A percentile compares a stretch with the other conserved stretches of the same genome.
Evolutionary conservation across 2,797 vertebrate species (phyloP).

Genomic region (Hemitrygon akajei): DNA sequence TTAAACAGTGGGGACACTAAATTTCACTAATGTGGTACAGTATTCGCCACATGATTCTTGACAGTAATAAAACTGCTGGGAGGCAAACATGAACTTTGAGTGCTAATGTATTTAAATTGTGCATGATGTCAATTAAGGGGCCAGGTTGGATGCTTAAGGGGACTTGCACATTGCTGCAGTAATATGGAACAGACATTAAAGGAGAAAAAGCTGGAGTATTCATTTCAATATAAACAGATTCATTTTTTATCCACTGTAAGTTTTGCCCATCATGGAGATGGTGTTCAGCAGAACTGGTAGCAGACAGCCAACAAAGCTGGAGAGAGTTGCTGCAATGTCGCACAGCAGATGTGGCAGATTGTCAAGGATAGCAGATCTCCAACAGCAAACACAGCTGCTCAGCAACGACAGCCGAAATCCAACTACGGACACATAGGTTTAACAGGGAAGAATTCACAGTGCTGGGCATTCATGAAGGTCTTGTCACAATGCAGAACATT

Average conservation of each 20-base stretch:
- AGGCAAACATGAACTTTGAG: neutral
- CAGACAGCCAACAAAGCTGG: neutral
- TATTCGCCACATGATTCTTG: neutral
- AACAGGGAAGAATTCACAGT: neutral
- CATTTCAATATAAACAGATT: neutral
- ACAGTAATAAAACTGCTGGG: conserved; percentile 18
- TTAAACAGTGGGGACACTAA: neutral
- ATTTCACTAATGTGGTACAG: neutral
- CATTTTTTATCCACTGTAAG: neutral
- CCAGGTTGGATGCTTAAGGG: neutral
- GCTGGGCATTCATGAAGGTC: neutral
- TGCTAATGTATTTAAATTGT: conserved; percentile 13
- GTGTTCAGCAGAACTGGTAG: neutral
- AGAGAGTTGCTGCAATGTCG: neutral
- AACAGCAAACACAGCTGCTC: neutral
- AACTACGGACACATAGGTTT: neutral
- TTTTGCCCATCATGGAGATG: neutral
- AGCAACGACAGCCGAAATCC: neutral
- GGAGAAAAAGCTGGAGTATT: neutral
- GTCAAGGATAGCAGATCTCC: neutral
- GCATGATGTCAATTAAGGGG: conserved; percentile 15
- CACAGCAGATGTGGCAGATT: neutral
- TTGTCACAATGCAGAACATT: neutral
- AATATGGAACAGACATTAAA: conserved; percentile 8
- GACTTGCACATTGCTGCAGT: neutral